Evolutionary conservation across 2,797 vertebrate genomes (phyloP), one percentile per base, ranked within the genome.

Genomic region (Antrozous pallidus): DNA sequence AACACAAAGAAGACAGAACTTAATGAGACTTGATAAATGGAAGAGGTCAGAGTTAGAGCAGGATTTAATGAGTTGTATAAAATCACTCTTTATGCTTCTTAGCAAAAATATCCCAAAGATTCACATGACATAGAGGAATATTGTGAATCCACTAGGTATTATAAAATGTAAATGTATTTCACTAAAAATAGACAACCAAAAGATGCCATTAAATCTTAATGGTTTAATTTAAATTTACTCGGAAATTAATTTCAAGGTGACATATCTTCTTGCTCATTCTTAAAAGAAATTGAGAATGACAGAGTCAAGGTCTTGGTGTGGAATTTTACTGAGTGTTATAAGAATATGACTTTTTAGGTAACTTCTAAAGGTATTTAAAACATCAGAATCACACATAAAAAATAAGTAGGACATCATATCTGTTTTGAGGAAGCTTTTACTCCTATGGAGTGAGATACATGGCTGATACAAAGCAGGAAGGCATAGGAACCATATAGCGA

Each of bases 181-280:
- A 94, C 18, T 88, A 77, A 83, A 94, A 92, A 58, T 69, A 91
- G 8, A 45, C 47, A 86, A 78, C 2, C 24, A 80, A 69, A 80
- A 95, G 33, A 71, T 45, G 26, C 31, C 49, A 61, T 88, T 75
- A 58, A 67, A 77, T 90, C 28, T 79, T 83, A 79, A 49, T 13
- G 47, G 20, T 93, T 51, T 84, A 65, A 73, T 78, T 80, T 90
- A 65, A 96, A 79, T 73, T 93, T 80, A 94, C 9, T 56, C 12
- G 63, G 40, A 95, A 96, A 56, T 94, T 90, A 84, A 40, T 88
- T 97, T 92, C 10, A 92, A 85, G 26, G 22, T 93, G 26, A 67
- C 8, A 26, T 54, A 20, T n/a, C 13, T 88, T 45, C 18, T 77
- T 54, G 9, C 22, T 14, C 18, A 86, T 54, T 40, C 40, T 75